Percentiles rank a stretch among this genome's conserved stretches.
phyloP scores from a whole-genome alignment of 2,113 vertebrate species.

The Tachycineta bicolor region DNA sequence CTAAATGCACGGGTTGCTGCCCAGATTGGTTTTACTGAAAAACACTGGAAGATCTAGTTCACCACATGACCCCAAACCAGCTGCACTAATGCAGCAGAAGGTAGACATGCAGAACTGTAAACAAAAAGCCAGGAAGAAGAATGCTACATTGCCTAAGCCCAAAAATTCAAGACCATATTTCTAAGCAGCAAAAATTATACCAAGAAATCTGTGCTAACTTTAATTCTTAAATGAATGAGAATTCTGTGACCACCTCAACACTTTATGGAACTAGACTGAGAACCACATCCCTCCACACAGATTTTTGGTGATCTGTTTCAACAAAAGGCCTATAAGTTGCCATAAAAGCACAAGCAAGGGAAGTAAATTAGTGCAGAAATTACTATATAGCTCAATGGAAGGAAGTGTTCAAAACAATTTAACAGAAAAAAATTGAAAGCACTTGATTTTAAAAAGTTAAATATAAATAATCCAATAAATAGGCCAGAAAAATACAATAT shows the following conservation, averaged over 20 bases:
- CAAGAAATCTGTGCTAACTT: not conserved
- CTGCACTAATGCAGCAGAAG: not conserved
- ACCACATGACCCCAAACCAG: not conserved
- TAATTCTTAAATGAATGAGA: not conserved
- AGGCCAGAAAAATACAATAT: not conserved
- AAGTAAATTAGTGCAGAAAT: not conserved
- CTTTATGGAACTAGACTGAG: not conserved
- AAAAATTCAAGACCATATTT: not conserved
- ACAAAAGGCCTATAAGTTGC: not conserved
- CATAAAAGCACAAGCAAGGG: not conserved
- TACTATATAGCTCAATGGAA: rapidly evolving
- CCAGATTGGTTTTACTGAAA: not conserved
- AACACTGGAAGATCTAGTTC: not conserved
- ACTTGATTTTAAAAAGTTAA: not conserved
- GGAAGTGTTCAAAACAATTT: not conserved
- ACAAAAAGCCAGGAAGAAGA: not conserved
- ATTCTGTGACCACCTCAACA: not conserved
- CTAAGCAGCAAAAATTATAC: not conserved
- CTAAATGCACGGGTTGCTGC: not conserved
- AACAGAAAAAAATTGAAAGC: not conserved
- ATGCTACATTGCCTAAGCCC: not conserved
- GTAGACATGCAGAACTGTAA: not conserved
- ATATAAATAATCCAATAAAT: not conserved
- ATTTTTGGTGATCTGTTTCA: not conserved
- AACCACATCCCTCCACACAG: not conserved